These are phyloP conservation scores for Dryococelus australis DNA, from an alignment of 2,888 invertebrate genomes.

Conservation along the genomic window DNA sequence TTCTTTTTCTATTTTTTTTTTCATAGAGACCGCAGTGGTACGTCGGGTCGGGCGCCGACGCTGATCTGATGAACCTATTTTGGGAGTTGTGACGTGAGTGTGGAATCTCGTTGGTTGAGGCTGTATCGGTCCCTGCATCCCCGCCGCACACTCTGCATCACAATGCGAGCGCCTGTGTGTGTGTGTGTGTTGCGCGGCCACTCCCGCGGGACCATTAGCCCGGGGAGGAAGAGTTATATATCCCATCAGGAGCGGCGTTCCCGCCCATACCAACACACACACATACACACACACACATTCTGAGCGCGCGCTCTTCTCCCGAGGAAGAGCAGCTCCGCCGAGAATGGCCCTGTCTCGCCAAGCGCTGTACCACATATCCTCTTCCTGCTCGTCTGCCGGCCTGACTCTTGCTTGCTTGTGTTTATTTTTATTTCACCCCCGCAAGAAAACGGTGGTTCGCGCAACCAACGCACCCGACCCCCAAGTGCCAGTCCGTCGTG, in stretches of 20 bases:
- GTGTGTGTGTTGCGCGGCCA: slow-evolving; percentile 1
- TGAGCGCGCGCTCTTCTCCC: no score
- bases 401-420: background rate
- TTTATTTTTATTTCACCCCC: background rate
- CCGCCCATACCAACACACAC: background rate
- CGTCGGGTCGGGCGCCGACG: no score
- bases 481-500: no score
- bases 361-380: background rate
- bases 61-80: no score
- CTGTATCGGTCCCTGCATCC: background rate
- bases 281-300: no score
- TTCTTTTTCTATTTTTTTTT: no score
- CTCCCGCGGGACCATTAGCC: slow-evolving; percentile 35
- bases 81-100: background rate
- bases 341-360: background rate
- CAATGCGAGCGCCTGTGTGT: background rate
- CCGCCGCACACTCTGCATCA: background rate
- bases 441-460: no score
- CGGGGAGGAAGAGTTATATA: slow-evolving; percentile 22
- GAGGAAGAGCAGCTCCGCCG: background rate
- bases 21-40: no score
- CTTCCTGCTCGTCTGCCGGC: background rate
- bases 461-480: no score
- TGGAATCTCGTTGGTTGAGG: background rate
- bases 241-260: slow-evolving; percentile 21